phyloP scores from a whole-genome alignment of 1,140 invertebrate genomes.

The Drosophila pachea region DNA sequence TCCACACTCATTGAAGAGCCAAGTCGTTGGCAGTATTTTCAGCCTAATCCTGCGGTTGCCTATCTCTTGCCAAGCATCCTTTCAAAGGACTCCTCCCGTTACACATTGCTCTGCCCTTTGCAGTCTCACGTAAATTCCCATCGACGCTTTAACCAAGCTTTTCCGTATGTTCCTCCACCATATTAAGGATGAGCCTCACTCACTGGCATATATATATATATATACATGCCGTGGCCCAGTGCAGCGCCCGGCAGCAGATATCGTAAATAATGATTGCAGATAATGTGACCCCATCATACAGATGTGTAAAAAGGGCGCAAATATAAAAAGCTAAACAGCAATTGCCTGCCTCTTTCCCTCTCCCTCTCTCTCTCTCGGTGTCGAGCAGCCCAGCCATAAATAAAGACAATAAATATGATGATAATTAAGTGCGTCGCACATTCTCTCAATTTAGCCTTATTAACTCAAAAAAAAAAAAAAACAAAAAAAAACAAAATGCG shows the following conservation, averaged over 20 bases:
- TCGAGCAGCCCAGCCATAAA: constrained; percentile 36
- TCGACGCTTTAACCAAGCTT: too few species aligned
- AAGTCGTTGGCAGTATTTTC: too few species aligned
- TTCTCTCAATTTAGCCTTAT: constrained; percentile 76
- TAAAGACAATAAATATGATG: constrained; percentile 72
- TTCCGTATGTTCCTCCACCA: too few species aligned
- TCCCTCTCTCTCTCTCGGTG: constrained; percentile 3
- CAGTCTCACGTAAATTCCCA: too few species aligned
- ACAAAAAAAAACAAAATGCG: constrained; percentile 1
- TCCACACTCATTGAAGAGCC: too few species aligned
- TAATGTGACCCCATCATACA: constrained; percentile 42
- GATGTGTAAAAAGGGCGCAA: constrained; percentile 8
- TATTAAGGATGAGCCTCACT: too few species aligned
- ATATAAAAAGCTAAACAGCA: constrained; percentile 21
- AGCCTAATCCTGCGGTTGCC: too few species aligned
- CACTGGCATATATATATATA: too few species aligned
- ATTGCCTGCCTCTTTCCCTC: constrained; percentile 1
- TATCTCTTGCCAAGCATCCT: too few species aligned
- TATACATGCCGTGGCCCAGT: too few species aligned
- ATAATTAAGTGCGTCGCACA: constrained; percentile 76
- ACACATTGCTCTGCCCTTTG: too few species aligned
- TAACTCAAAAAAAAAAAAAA: constrained; percentile 59
- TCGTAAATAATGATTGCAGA: constrained; percentile 48
- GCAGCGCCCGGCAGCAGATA: not conserved
- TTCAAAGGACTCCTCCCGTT: too few species aligned